Base-by-base conservation (phyloP, 1,140 invertebrate species). In the Zaprionus ornatus region DNA sequence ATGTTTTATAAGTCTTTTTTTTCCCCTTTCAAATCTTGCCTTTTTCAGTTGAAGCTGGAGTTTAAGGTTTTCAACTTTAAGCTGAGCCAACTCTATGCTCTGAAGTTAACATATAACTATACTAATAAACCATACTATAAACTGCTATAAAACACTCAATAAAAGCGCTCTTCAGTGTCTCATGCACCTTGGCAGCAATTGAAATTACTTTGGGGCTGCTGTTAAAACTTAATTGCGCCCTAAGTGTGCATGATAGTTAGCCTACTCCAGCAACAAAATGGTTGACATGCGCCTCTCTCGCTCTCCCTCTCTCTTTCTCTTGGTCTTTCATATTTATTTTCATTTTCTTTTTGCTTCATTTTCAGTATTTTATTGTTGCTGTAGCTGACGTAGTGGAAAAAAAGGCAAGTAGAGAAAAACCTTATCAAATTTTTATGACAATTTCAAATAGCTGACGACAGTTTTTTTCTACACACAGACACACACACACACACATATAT, bases 361-460 rank as follows among this genome's bases (percentile, higher is more conserved):
- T 67, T 23, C 23, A 66, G 40, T 45, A 50, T 54, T 68, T 65
- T 56, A 62, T 70, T 75, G 73, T 77, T 65, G 48, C 35, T 75
- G 64, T 77, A 27, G 79, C 80, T 82, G 80, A 83, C 80, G 80
- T 63, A 52, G 80, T 50, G 40, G 37, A 79, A 86, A 84, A 79
- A 65, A 64, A 40, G 23, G 60, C 50, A 32, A 79, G 75, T 59
- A 45, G 27, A 65, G 70, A 72, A 84, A 80, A 87, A 77, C 80
- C 83, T 87, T 88, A 87, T 87, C 84, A 87, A 83, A 87, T 78
- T 87, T 87, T 69, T 72, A 87, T 82, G 83, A 79, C 80, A 88
- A 77, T 83, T 87, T 87, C 40, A 87, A 87, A 87, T 88, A 77
- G 84, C 83, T 87, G 84, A 88, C 84, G 77, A 87, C 73, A 86